phyloP scores from a whole-genome alignment of 2,113 vertebrate genomes.

The Axis porcinus region DNA sequence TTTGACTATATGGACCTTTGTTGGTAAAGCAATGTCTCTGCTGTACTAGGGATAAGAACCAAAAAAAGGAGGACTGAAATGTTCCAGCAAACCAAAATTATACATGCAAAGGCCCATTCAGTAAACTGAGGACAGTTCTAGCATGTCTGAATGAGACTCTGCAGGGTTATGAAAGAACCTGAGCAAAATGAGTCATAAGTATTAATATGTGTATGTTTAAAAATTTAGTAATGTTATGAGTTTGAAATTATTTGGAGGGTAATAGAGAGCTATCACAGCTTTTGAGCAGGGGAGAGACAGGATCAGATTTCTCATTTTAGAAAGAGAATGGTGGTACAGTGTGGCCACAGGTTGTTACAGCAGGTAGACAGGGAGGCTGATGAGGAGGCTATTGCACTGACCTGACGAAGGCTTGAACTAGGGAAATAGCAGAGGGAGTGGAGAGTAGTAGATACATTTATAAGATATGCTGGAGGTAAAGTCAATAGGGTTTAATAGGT shows the following conservation, averaged over 20 bases:
- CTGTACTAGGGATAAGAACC: not conserved
- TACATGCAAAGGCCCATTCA: not conserved
- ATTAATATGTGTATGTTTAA: not conserved
- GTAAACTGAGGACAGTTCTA: constrained; percentile 27
- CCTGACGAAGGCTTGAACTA: not conserved
- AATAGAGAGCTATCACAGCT: not conserved
- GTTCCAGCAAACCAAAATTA: constrained; percentile 15
- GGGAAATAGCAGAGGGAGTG: not conserved
- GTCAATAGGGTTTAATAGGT: not conserved
- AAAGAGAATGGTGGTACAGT: not conserved
- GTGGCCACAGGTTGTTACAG: not conserved
- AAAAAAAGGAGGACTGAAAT: not conserved
- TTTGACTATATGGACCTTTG: not conserved
- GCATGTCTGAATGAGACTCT: not conserved
- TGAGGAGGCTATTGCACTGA: not conserved
- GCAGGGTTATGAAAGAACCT: not conserved
- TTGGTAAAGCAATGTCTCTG: not conserved
- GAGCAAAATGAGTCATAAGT: not conserved
- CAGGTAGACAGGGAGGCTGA: not conserved
- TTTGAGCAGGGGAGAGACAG: constrained; percentile 13
- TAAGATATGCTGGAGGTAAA: not conserved
- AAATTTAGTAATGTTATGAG: not conserved
- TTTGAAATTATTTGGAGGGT: not conserved
- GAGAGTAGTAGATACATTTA: not conserved
- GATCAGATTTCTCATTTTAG: not conserved